Base-by-base conservation (phyloP, 2,888 invertebrate genomes). In the Octodonta nipae region DNA sequence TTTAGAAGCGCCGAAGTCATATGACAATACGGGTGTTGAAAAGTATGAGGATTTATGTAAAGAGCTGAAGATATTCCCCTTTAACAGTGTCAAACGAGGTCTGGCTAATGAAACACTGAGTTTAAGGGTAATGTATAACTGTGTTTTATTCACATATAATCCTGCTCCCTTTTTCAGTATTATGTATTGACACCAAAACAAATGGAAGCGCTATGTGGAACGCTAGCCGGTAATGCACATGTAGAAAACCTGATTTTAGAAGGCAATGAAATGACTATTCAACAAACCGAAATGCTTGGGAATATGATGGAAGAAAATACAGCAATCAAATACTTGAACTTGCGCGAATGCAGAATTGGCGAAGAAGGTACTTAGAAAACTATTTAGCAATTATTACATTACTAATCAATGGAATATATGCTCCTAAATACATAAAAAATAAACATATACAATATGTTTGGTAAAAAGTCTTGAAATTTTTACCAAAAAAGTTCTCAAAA, bases 271-370 rank as follows among this genome's bases (percentile, higher is more conserved):
- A 40, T 68, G 28, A 50, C 55, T 5, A 41, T 46, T 2, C 56
- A 61, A 32, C 54, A 60, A 8, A 57, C 58, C 12, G 47, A 45
- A 26, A 50, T 61, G 40, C 36, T 69, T 10, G 52, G 52, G 15
- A 51, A 57, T 26, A 51, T 67, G 46, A 37, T 68, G 3, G 33
- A 47, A 10, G 50, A 50, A 16, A 68, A 63, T 37, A 50, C 44
- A 11, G 43, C 46, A 2, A 41, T 69, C 22, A 40, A 40, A 5
- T 37, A 42, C 10, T 40, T 68, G 15, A 56, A 60, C 37, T 41
- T 68, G 29, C 47, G 49, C 16, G 60, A 60, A 37, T 68, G 68
- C 45, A 57, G 58, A 36, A 61, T 69, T 22, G 65, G 65, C 2
- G 25, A 41, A 2, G 45, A 47, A 45, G 59, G 56, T 51, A 43